Base-by-base conservation (phyloP, 2,888 invertebrate species). In the Tricholauxania praeusta region DNA sequence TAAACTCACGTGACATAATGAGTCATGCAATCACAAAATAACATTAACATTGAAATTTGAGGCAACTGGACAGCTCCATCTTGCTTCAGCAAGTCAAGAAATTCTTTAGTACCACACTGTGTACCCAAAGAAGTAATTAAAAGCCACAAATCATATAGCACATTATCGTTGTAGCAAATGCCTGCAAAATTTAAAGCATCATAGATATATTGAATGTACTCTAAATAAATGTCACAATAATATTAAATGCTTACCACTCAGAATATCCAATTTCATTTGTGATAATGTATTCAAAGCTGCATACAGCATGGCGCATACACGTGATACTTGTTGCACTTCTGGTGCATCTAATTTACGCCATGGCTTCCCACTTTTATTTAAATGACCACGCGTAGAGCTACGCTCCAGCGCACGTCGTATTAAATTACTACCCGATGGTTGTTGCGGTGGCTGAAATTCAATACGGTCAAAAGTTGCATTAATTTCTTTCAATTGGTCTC, bases 21-120 rank as follows among this genome's bases (percentile, higher is more conserved):
- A 17, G 96, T 95, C 91, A 98, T 96, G 82, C 97, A 95, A 84
- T 98, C 98, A 77, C 95, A 93, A 87, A 98, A 98, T 1, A 99
- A 89, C 85, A 96, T 94, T 59, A 99, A 89, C 91, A 98, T 94
- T 83, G 96, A 94, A 83, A 97, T 96, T 88, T 98, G 96, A 0
- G 97, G 96, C 70, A 80, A 82, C 70, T 95, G 93, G 2, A 92
- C 90, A 32, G 92, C 91, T 84, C 94, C 93, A 82, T 94, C 93
- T 28, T 92, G 90, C 55, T 93, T 93, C 74, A 97, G 87, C 78
- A 95, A 91, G 85, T 97, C 97, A 60, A 97, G 87, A 88, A 96
- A 96, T 7, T 93, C 93, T 87, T 96, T 96, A 75, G 97, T 88
- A 3, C 97, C 97, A 88, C 96, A 96, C 82, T 92, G 92, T 70